phyloP scores from a whole-genome alignment of 2,113 vertebrate species.

The Syngnathus typhle region DNA sequence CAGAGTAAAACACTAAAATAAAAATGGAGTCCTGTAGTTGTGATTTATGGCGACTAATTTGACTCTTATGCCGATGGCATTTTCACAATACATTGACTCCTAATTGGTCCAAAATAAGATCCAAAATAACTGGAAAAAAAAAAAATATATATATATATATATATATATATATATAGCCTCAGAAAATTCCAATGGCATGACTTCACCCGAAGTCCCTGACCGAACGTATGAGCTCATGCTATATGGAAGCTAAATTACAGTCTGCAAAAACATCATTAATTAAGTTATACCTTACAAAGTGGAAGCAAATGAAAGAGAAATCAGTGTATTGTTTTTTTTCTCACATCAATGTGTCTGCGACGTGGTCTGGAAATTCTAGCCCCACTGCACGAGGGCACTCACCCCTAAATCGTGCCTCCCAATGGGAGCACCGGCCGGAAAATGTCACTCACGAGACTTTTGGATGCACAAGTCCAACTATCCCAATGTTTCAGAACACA shows the following conservation, averaged over 20 bases:
- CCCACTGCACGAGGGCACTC: conserved; percentile 39
- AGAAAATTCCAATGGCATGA: conserved; percentile 2
- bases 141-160: too few species aligned
- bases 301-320: conserved; percentile 6
- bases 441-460: conserved; percentile 52
- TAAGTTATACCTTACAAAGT: conserved; percentile 10
- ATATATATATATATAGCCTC: too few species aligned
- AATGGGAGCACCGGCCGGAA: conserved; percentile 50
- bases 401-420: conserved; percentile 50
- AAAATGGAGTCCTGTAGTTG: conserved; percentile 16
- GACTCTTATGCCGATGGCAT: conserved; percentile 30
- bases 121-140: too few species aligned
- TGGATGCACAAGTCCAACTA: neutral
- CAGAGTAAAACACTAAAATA: neutral
- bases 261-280: conserved; percentile 7
- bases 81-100: too few species aligned
- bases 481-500: too few species aligned
- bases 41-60: conserved; percentile 45
- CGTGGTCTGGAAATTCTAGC: conserved; percentile 59
- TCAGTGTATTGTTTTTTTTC: neutral
- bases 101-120: too few species aligned
- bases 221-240: neutral
- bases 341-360: conserved; percentile 34
- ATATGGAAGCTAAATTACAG: conserved; percentile 19
- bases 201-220: neutral